Evolutionary conservation across 1,140 invertebrate species (phyloP).

Genomic region (Diorhabda elongata): DNA sequence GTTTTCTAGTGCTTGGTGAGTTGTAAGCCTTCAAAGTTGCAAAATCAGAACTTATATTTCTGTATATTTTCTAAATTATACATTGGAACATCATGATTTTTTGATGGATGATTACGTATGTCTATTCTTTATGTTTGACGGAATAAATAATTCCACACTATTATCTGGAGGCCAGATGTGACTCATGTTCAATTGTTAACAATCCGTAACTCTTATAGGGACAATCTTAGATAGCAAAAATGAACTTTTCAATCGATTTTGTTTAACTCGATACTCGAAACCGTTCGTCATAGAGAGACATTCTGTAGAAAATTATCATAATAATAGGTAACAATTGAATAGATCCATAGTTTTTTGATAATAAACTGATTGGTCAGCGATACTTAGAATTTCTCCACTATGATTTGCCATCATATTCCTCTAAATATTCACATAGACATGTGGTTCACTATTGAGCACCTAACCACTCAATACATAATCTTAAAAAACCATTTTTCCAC

Average conservation of each 20-base stretch:
- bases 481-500: not conserved
- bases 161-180: too few relatives aligned
- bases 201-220: not conserved
- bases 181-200: not conserved
- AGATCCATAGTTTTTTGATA: not conserved
- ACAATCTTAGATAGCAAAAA: not conserved
- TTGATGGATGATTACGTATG: too few relatives aligned
- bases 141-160: too few relatives aligned
- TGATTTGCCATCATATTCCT: not conserved
- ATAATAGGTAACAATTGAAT: not conserved
- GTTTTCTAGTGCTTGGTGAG: not conserved
- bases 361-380: not conserved
- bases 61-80: not conserved
- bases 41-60: not conserved
- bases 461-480: not conserved
- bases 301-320: not conserved
- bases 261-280: not conserved
- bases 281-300: not conserved
- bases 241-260: not conserved
- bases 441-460: not conserved
- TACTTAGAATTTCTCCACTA: not conserved
- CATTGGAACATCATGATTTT: too few relatives aligned
- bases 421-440: not conserved
- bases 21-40: not conserved
- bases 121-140: too few relatives aligned